phyloP scores from a whole-genome alignment of 1,140 invertebrate species.

The Psilanteris sp. region DNA sequence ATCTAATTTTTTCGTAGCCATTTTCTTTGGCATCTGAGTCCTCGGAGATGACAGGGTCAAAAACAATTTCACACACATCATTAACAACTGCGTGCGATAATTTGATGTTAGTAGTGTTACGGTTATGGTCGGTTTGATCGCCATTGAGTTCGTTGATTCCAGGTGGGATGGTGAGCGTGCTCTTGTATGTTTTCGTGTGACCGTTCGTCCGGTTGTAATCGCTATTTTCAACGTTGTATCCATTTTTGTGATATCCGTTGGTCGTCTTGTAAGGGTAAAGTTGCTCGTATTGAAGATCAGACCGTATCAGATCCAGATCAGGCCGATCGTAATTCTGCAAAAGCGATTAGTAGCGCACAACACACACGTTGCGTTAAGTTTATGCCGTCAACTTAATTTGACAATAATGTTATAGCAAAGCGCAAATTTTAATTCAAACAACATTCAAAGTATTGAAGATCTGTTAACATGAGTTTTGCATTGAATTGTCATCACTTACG shows the following conservation, averaged over 20 bases:
- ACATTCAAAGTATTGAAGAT: slow-evolving; percentile 36
- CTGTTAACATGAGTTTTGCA: not conserved
- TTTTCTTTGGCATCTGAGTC: slow-evolving; percentile 43
- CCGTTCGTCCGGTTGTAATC: slow-evolving; percentile 62
- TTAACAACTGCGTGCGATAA: slow-evolving; percentile 60
- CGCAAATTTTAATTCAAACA: slow-evolving; percentile 38
- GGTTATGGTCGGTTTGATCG: slow-evolving; percentile 66
- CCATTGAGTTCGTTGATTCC: slow-evolving; percentile 68
- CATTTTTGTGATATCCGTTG: slow-evolving; percentile 61
- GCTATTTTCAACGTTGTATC: slow-evolving; percentile 24
- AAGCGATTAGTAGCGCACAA: slow-evolving; percentile 75
- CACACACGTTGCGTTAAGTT: slow-evolving; percentile 69
- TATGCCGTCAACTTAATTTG: slow-evolving; percentile 22
- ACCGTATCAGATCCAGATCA: slow-evolving; percentile 66
- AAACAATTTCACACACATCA: slow-evolving; percentile 64
- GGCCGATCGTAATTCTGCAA: slow-evolving; percentile 71
- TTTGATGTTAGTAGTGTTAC: slow-evolving; percentile 70
- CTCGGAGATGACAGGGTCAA: slow-evolving; percentile 64
- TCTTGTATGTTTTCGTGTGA: slow-evolving; percentile 75
- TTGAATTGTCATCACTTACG: slow-evolving; percentile 68
- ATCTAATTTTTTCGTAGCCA: slow-evolving; percentile 25
- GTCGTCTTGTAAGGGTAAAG: slow-evolving; percentile 35
- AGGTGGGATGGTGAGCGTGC: slow-evolving; percentile 76
- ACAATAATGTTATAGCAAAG: slow-evolving; percentile 51
- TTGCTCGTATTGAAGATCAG: slow-evolving; percentile 30